These are phyloP conservation scores for Spodoptera exigua DNA, from an alignment of 2,888 invertebrate species.

Conservation along the genomic window DNA sequence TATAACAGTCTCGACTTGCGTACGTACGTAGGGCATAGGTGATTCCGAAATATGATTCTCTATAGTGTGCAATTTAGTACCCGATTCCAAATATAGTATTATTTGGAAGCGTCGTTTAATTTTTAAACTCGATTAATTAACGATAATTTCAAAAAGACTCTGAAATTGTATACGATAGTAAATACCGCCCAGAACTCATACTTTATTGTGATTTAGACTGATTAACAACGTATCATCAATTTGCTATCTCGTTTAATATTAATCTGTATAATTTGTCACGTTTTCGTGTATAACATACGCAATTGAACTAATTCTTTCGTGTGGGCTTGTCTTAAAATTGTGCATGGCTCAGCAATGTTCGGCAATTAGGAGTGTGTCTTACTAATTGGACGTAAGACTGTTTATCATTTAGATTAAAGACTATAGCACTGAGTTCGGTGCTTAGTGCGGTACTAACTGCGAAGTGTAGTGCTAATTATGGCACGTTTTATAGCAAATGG, in stretches of 20 bases:
- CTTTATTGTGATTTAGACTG: neutral
- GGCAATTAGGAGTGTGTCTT: constrained; percentile 46
- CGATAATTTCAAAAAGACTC: too few relatives aligned
- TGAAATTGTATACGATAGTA: too few relatives aligned
- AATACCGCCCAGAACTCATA: too few relatives aligned
- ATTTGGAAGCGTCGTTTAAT: too few relatives aligned
- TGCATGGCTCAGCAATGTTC: constrained; percentile 52
- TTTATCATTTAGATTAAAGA: constrained; percentile 53
- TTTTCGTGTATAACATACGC: constrained; percentile 17
- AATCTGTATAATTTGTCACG: constrained; percentile 35
- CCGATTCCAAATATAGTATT: too few relatives aligned
- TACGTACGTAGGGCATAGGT: constrained; percentile 4
- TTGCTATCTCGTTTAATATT: constrained; percentile 5
- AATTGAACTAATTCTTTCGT: constrained; percentile 46
- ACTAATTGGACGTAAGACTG: constrained; percentile 53
- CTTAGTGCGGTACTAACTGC: too few relatives aligned
- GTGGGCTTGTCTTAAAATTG: constrained; percentile 52
- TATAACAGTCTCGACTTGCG: constrained; percentile 21
- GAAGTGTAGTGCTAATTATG: constrained; percentile 29
- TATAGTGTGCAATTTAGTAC: too few relatives aligned
- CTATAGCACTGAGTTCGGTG: constrained; percentile 38
- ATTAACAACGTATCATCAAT: neutral
- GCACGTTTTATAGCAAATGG: constrained; percentile 44
- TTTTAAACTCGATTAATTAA: too few relatives aligned
- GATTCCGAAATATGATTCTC: too few relatives aligned